Conservation (phyloP, 2,797 vertebrate species). For the Hybognathus amarus region DNA sequence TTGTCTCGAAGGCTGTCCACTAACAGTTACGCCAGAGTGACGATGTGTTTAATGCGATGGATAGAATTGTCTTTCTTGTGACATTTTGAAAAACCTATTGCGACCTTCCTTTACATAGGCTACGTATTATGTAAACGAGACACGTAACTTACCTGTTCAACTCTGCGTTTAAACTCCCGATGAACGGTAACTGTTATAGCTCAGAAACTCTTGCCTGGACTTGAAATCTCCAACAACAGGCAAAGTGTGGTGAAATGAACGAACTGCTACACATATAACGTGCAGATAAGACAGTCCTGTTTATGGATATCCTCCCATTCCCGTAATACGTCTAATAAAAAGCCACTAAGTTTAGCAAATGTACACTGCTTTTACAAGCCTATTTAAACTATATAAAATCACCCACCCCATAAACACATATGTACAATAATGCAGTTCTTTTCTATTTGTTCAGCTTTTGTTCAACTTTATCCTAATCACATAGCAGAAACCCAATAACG, state of each 20-base stretch:
- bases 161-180: neutral
- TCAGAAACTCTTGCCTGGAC: neutral
- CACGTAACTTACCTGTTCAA: neutral
- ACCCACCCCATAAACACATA: neutral
- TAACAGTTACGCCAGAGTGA: too few relatives aligned
- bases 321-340: conserved; percentile 39
- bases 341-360: neutral
- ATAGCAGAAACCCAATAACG: too few relatives aligned
- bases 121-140: neutral
- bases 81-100: neutral
- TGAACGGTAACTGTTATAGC: neutral
- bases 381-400: neutral
- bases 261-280: neutral
- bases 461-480: neutral
- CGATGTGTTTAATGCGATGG: neutral
- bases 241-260: neutral
- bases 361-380: neutral
- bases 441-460: neutral
- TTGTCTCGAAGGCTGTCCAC: neutral
- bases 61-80: too few relatives aligned
- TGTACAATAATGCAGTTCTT: too few relatives aligned
- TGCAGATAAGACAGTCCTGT: neutral
- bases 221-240: neutral
- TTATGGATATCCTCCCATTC: neutral
- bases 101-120: neutral